Base-by-base conservation (phyloP, 1,140 invertebrate genomes). In the Coelopa frigida region DNA sequence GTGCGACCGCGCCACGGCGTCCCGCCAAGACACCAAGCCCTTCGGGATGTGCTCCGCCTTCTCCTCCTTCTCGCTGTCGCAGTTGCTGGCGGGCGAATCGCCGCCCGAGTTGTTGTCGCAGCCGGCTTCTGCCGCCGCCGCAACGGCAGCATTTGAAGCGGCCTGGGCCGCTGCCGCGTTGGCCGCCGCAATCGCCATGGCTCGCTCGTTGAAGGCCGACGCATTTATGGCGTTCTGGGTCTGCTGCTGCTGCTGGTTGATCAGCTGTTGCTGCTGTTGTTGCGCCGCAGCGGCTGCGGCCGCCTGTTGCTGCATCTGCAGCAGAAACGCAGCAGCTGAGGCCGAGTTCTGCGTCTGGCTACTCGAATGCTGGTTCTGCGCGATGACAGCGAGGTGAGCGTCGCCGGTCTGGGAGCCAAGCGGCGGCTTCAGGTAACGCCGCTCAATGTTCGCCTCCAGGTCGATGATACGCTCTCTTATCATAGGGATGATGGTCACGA, bases 401-500 rank as follows among this genome's bases (percentile, higher is more conserved):
- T 70, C 67, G 5, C 63, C 66, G 0, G 66, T 68, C 17, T 65
- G 64, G 0, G 80, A 77, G 38, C 89, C 91, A 15, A 98, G 73
- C 22, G 94, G 94, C 50, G 92, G 90, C 72, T 94, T 94, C 27
- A 97, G 73, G 68, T 97, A 98, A 53, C 94, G 73, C 48, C 91
- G 75, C 68, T 97, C 93, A 42, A 97, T 93, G 44, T 89, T 87
- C 3, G 83, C 80, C 70, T 97, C 93, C 5, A 97, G 72, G 5
- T 82, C 80, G 1, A 89, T 72, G 43, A 98, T 74, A 62, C 89
- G 78, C 50, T 86, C 80, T 48, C 83, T 79, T 1, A 86, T 85
- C 48, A 85, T 71, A 27, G 80, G 77, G 14, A 89, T 36, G 76
- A 68, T 66, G 48, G 60, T 66, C 6, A 68, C 55, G 42, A 67